A percentile compares a stretch with the other conserved stretches of the same genome.
phyloP scores from a whole-genome alignment of 2,888 invertebrate genomes.

The Campoplex capitator region DNA sequence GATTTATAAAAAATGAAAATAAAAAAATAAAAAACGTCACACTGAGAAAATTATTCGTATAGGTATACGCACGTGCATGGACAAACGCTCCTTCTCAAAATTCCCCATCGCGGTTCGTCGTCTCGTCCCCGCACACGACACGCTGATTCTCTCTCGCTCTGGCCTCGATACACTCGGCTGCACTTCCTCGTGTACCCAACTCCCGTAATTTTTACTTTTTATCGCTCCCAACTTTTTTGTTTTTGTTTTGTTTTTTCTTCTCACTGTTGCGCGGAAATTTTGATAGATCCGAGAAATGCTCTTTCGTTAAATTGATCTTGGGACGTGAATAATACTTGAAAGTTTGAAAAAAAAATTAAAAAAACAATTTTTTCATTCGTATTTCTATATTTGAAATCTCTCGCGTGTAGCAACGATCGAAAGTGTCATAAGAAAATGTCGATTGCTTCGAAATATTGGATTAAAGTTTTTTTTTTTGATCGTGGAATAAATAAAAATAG shows the following conservation, averaged over 20 bases:
- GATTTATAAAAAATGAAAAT: not conserved
- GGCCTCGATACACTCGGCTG: constrained; percentile 48
- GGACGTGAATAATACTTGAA: too few relatives aligned
- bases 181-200: constrained; percentile 47
- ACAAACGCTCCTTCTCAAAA: constrained; percentile 30
- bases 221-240: not conserved
- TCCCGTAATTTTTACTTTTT: not conserved
- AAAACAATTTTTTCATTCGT: too few relatives aligned
- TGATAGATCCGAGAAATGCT: not conserved
- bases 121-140: constrained; percentile 6
- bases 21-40: not conserved
- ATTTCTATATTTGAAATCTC: too few relatives aligned
- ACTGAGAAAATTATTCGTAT: not conserved
- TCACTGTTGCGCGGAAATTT: not conserved
- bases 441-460: too few relatives aligned
- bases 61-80: not conserved
- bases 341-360: too few relatives aligned
- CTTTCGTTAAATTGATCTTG: not conserved
- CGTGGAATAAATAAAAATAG: too few relatives aligned
- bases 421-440: not conserved
- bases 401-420: too few relatives aligned
- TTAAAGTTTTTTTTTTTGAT: too few relatives aligned
- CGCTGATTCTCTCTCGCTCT: constrained; percentile 28
- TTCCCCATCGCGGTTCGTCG: constrained; percentile 28
- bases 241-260: not conserved